These are phyloP conservation scores for Schizaphis graminum DNA, from an alignment of 2,888 invertebrate genomes.

Conservation along the genomic window DNA sequence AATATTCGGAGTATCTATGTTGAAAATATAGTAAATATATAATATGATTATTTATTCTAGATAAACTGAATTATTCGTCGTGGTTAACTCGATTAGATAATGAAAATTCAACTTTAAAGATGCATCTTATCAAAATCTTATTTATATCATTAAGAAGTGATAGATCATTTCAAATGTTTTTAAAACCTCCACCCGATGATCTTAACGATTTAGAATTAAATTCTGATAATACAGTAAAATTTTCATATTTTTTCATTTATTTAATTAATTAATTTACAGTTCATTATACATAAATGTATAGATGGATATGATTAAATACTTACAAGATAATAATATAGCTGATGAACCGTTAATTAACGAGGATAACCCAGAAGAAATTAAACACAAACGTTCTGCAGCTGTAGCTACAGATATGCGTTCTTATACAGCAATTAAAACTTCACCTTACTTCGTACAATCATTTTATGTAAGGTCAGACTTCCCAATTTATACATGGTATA, in stretches of 20 bases:
- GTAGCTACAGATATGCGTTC: constrained; percentile 38
- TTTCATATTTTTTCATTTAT: too few species aligned
- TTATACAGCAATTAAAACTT: not conserved
- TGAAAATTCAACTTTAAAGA: not conserved
- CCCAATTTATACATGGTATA: constrained; percentile 35
- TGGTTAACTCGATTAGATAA: constrained; percentile 14
- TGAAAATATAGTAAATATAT: not conserved
- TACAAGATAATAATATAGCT: not conserved
- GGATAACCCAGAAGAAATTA: not conserved
- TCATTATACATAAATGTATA: not conserved
- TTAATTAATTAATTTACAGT: too few species aligned
- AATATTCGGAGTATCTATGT: not conserved
- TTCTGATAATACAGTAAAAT: not conserved
- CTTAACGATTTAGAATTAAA: not conserved
- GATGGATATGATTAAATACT: not conserved
- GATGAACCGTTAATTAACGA: not conserved
- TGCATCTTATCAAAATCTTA: not conserved
- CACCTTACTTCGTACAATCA: constrained; percentile 10
- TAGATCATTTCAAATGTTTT: not conserved
- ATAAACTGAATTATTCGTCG: not conserved
- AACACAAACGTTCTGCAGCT: constrained; percentile 28
- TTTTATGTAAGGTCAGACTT: constrained; percentile 14
- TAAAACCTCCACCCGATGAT: not conserved
- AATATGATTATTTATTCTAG: constrained; percentile 1
- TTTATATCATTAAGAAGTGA: not conserved